Evolutionary conservation across 2,888 invertebrate species (phyloP).

Genomic region (Zaprionus obscuricornis): DNA sequence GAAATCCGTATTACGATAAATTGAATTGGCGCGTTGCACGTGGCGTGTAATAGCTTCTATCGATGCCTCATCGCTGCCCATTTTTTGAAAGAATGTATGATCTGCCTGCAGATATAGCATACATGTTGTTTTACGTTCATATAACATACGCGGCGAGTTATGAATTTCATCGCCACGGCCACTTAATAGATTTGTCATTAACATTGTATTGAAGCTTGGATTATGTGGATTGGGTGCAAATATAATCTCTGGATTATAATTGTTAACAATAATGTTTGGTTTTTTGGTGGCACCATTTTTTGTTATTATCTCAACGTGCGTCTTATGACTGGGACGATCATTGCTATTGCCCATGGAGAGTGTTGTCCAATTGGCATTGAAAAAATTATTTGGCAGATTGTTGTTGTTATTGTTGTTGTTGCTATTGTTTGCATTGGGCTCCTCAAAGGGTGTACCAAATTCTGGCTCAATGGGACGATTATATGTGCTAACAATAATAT

Average conservation of each 20-base stretch:
- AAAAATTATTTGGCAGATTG: constrained; percentile 80
- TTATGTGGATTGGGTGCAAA: constrained; percentile 80
- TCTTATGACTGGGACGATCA: constrained; percentile 86
- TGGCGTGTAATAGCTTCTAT: constrained; percentile 97
- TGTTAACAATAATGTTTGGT: constrained; percentile 87
- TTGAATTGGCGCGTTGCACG: constrained; percentile 95
- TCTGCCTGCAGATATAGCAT: constrained; percentile 98
- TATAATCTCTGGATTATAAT: constrained; percentile 84
- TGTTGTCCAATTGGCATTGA: constrained; percentile 81
- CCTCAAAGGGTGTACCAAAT: constrained; percentile 70
- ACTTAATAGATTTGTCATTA: constrained; percentile 79
- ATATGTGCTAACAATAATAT: constrained; percentile 82
- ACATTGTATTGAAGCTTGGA: constrained; percentile 81
- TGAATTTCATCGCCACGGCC: constrained; percentile 74
- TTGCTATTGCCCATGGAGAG: constrained; percentile 67
- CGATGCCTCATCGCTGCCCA: constrained; percentile 96
- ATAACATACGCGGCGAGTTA: constrained; percentile 80
- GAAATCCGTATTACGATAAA: constrained; percentile 95
- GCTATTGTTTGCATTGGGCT: constrained; percentile 50
- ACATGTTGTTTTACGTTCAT: constrained; percentile 95
- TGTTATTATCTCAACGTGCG: constrained; percentile 87
- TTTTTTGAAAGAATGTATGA: constrained; percentile 97
- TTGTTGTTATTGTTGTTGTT: constrained; percentile 48
- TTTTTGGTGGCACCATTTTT: constrained; percentile 87
- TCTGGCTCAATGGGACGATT: constrained; percentile 74